Evolutionary conservation across 2,888 invertebrate genomes (phyloP), one percentile per base, ranked within the genome.

Genomic region (Apocheima hispidaria): DNA sequence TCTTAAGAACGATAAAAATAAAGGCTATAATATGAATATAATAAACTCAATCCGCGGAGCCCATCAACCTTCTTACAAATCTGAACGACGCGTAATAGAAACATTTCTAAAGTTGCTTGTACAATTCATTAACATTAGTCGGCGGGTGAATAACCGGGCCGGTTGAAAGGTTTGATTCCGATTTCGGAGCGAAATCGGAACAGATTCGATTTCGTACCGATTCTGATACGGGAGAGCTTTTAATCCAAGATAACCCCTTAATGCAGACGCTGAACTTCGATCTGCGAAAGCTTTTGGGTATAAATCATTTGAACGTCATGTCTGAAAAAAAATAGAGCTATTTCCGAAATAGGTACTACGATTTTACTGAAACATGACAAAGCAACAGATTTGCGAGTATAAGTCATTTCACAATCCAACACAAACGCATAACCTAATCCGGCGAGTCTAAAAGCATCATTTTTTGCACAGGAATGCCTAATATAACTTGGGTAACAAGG

Each of bases 131-230:
- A 90, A 83, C 86, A 81, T 77, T 77, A 71, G 72, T 78, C 68
- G 67, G 69, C 70, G 65, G 84, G 86, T 89, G 87, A 88, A 89
- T 84, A 88, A 90, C 91, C 91, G 86, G 82, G 79, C 81, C 82
- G 79, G 56, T 62, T 65, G 72, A 53, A 63, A 63, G 60, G 65
- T 62, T 68, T 65, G 69, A 67, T 64, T 67, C 74, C 71, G 73
- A 83, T 82, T 83, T 81, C 81, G 77, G 74, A 68, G 73, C 77
- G 79, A 82, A 86, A 84, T 81, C 78, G 74, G 84, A 86, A 87
- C 84, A 78, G 83, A 82, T 84, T 86, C 82, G 85, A 88, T 88
- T 88, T 87, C 87, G 57, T 65, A 56, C 63, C 44, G 51, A 61
- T 63, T 33, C 55, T 38, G 63, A 53, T 38, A 46, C 41, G 49